Conservation (phyloP, 1,140 invertebrate genomes). For the Lithobius niger region DNA sequence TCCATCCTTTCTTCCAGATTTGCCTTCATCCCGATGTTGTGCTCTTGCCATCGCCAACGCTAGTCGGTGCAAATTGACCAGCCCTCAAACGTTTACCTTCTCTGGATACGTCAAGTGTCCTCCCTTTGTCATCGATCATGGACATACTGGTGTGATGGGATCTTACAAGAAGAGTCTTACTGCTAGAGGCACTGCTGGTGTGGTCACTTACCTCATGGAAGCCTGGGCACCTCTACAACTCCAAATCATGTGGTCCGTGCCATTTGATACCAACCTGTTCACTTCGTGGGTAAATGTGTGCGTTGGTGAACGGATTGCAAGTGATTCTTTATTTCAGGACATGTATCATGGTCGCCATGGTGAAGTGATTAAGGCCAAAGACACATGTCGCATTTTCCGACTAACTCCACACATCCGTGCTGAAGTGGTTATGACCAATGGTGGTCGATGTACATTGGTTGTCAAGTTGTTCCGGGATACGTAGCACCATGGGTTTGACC, state of each 20-base stretch:
- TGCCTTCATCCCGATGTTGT: neutral
- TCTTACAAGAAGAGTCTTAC: neutral
- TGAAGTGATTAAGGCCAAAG: neutral
- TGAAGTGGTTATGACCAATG: neutral
- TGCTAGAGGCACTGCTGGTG: neutral
- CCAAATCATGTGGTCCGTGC: constrained; percentile 4
- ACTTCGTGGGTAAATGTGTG: neutral
- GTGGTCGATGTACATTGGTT: neutral
- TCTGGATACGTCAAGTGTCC: neutral
- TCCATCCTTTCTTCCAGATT: too few relatives aligned
- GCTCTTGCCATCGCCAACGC: constrained; percentile 6
- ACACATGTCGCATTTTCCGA: neutral
- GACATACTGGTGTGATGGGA: neutral
- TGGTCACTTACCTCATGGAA: neutral
- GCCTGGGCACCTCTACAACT: neutral
- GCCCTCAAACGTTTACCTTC: neutral
- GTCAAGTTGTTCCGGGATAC: constrained; percentile 3
- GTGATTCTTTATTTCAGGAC: neutral
- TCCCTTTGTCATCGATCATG: neutral
- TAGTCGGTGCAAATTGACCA: neutral
- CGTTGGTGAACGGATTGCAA: neutral
- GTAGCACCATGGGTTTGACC: too few relatives aligned
- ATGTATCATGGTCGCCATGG: neutral
- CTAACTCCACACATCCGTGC: neutral
- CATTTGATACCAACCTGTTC: neutral